phyloP scores from a whole-genome alignment of 2,797 vertebrate genomes.

The Protosalanx chinensis region DNA sequence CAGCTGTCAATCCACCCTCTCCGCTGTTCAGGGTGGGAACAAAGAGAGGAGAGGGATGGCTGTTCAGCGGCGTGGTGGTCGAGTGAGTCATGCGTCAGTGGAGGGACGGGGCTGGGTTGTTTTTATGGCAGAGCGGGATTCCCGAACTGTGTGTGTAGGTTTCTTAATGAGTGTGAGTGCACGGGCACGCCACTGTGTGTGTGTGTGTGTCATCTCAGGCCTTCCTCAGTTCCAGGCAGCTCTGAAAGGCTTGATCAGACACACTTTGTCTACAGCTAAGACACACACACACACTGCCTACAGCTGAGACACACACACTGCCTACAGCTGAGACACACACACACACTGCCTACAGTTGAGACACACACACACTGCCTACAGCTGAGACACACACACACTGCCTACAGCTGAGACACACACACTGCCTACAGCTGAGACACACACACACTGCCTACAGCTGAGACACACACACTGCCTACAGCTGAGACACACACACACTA shows the following conservation, averaged over 20 bases:
- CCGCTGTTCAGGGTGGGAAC: conserved; percentile 51
- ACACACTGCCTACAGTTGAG: too few species aligned
- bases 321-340: too few species aligned
- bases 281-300: too few species aligned
- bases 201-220: neutral
- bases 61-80: conserved; percentile 46
- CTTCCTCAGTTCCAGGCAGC: conserved; percentile 10
- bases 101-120: neutral
- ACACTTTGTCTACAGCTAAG: too few species aligned
- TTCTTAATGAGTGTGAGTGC: conserved; percentile 19
- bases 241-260: conserved; percentile 54
- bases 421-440: too few species aligned
- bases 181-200: conserved; percentile 1
- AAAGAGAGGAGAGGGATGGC: conserved; percentile 57
- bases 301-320: too few species aligned
- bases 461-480: too few species aligned
- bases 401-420: too few species aligned
- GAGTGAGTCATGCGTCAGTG: neutral
- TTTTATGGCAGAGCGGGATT: neutral
- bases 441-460: neutral
- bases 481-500: too few species aligned
- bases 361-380: too few species aligned
- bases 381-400: too few species aligned
- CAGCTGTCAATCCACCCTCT: conserved; percentile 71
- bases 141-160: conserved; percentile 3